Evolutionary conservation across 1,140 invertebrate genomes (phyloP).

Genomic region (Drosophila dunni): DNA sequence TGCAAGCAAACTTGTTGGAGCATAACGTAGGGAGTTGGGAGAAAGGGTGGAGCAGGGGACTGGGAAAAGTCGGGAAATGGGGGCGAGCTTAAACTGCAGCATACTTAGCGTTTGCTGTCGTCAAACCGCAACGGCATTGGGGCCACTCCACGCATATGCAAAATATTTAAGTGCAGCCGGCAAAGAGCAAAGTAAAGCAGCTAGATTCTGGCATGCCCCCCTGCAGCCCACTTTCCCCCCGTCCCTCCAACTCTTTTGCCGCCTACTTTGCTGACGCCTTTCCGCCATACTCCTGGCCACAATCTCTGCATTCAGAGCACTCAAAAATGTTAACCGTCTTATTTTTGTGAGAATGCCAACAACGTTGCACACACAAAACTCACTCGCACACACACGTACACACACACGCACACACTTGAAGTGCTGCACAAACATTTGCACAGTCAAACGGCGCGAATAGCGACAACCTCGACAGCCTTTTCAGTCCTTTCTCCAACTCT

Average conservation of each 20-base stretch:
- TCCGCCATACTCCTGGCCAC: conserved; percentile 6
- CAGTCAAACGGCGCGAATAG: conserved; percentile 67
- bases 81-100: conserved; percentile 15
- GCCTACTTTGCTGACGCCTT: neutral
- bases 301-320: conserved; percentile 50
- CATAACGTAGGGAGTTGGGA: conserved; percentile 6
- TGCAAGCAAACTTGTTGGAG: conserved; percentile 36
- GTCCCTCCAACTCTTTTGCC: neutral
- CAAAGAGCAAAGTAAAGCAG: conserved; percentile 76
- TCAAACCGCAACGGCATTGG: conserved; percentile 38
- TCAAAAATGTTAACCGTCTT: conserved; percentile 78
- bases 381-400: conserved; percentile 40
- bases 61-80: neutral
- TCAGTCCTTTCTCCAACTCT: neutral
- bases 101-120: conserved; percentile 63
- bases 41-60: neutral
- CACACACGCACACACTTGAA: conserved; percentile 52
- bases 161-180: conserved; percentile 79
- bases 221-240: neutral
- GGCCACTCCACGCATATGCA: conserved; percentile 77
- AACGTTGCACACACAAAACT: conserved; percentile 24
- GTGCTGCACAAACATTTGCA: conserved; percentile 77
- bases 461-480: conserved; percentile 6
- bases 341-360: conserved; percentile 58
- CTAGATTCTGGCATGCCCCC: conserved; percentile 8